Percentiles rank a stretch among this genome's conserved stretches.
phyloP scores from a whole-genome alignment of 2,113 vertebrate genomes.

The Crotalus horridus region DNA sequence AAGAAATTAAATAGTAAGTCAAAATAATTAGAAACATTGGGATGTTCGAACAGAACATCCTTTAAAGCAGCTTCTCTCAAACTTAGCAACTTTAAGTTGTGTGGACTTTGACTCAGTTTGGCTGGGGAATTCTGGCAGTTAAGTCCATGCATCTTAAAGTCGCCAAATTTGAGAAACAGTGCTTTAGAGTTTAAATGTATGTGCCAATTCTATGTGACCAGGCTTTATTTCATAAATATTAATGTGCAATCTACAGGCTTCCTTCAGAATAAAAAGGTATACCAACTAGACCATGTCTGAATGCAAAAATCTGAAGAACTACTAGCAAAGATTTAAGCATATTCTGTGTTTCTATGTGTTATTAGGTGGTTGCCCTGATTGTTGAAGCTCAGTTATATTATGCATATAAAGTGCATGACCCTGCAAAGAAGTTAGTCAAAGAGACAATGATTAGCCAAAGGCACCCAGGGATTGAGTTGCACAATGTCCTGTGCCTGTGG shows the following conservation, averaged over 20 bases:
- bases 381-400: neutral
- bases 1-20: neutral
- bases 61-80: neutral
- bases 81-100: neutral
- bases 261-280: neutral
- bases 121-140: neutral
- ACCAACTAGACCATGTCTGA: neutral
- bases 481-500: neutral
- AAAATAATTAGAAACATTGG: neutral
- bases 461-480: neutral
- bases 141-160: neutral
- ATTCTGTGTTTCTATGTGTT: neutral
- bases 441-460: neutral
- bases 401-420: neutral
- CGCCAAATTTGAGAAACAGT: neutral
- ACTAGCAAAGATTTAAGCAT: neutral
- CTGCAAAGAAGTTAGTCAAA: neutral
- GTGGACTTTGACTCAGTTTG: neutral
- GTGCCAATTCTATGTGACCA: neutral
- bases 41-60: neutral
- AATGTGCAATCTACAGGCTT: neutral
- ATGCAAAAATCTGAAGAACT: neutral
- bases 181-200: neutral
- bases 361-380: neutral
- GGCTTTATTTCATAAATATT: neutral